Base-by-base conservation (phyloP, 1,140 invertebrate genomes). In the Hypothenemus hampei region DNA sequence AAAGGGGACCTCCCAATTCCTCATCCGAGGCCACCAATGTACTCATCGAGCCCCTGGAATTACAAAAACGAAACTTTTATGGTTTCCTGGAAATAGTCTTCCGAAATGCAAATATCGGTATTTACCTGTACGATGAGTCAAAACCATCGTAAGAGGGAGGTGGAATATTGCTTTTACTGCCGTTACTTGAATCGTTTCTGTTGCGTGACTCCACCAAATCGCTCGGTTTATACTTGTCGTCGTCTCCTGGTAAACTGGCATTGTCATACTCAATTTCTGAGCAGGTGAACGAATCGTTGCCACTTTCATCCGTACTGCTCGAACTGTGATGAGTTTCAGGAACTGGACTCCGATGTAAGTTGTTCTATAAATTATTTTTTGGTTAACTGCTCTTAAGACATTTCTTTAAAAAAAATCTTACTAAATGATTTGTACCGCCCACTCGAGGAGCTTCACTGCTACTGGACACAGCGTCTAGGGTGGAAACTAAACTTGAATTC, bases 251-350 rank as follows among this genome's bases (percentile, higher is more conserved):
- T 16, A 91, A 74, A 58, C 87, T 90, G 57, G 87, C 86, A 65
- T 92, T 89, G 64, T 97, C 93, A 69, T 95, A 96, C 71, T 98
- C 94, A 68, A 97, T 97, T 76, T 98, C 93, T 0, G 93, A 97
- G 73, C 93, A 97, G 0, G 93, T 97, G 74, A 97, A 98, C 57
- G 93, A 96, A 67, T 98, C 94, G 73, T 97, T 95, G 3, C 91
- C 91, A 69, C 90, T 93, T 69, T 96, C 93, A 66, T 96, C 92
- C 4, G 92, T 93, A 1, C 90, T 92, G 3, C 90, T 92, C 1
- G 87, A 89, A 66, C 84, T 86, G 33, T 78, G 68, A 59, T 85
- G 80, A 40, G 86, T 85, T 62, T 86, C 85, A 4, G 80, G 80
- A 23, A 82, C 81, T 0, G 84, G 82, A 8, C 82, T 85, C 68